Base-by-base conservation (phyloP, 2,797 vertebrate genomes). In the Pseudopleuronectes americanus region DNA sequence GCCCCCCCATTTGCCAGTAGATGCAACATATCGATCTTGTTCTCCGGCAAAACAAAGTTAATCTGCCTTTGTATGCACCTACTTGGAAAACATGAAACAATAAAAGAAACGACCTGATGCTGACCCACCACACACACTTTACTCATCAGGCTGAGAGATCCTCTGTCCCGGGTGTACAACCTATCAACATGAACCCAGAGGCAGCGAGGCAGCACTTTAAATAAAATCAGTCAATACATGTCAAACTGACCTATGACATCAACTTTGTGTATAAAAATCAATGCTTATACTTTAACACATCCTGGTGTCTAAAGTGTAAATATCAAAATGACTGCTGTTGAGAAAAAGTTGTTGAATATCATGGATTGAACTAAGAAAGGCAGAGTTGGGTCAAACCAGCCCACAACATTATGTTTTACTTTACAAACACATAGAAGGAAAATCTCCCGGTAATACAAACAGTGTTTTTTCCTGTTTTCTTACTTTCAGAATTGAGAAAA, bases 241-340 rank as follows among this genome's bases (percentile, higher is more conserved):
- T 56, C 71, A 76, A 64, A 62, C 56, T 77, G 64, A 55, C 58
- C 51, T 47, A 71, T 53, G 23, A 55, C 55, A 59, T 57, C 26
- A 59, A 38, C 63, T 62, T 60, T 69, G 10, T 57, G 24, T 48
- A 36, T 8, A 58, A 33, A 38, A 71, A 24, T 74, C 43, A 45
- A 13, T n/a, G 13, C 22, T 58, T 62, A 36, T 21, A 59, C 67
- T 72, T n/a, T 24, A 56, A 19, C 24, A 31, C 10, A 51, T 16
- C 43, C 23, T 31, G 6, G 3, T 21, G 28, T 57, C 4, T 28
- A 43, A 48, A 36, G 23, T 57, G 8, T 7, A n/a, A 36, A 17
- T 23, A 43, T 57, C 22, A 60, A 55, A 57, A 43, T 1, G 14
- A 7, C 10, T 28, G 33, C 19, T 14, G 10, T 26, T 53, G 6